These are phyloP conservation scores for Caenorhabditis sp. DNA, from an alignment of 2,888 invertebrate genomes.

Conservation along the genomic window DNA sequence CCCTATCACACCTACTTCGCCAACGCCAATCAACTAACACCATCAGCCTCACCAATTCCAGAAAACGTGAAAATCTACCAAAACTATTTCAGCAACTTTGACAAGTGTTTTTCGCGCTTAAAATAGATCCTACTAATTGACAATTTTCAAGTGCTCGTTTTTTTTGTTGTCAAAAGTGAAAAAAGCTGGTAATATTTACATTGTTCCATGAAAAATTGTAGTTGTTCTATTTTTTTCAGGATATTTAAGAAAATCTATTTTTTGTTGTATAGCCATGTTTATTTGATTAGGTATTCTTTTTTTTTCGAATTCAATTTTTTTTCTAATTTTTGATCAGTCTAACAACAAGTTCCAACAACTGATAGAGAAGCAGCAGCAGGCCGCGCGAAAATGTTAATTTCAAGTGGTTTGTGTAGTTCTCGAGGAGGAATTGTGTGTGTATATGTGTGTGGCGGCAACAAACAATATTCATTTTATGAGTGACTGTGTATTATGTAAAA, in stretches of 20 bases:
- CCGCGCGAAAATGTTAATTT: neutral
- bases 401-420: conserved; percentile 1
- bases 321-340: neutral
- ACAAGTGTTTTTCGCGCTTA: neutral
- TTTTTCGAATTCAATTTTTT: neutral
- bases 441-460: neutral
- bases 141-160: neutral
- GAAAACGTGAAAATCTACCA: neutral
- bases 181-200: neutral
- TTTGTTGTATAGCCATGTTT: too few relatives aligned
- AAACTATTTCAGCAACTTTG: neutral
- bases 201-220: neutral
- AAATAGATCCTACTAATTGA: neutral
- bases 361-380: neutral
- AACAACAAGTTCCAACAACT: neutral
- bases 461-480: neutral
- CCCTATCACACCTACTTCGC: neutral
- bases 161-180: neutral
- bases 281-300: too few relatives aligned
- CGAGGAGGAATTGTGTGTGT: neutral
- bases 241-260: neutral
- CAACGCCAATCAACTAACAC: neutral
- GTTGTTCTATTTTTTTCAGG: neutral
- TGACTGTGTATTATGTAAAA: neutral
- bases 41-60: neutral